Evolutionary conservation across 2,888 invertebrate genomes (phyloP).

Genomic region (Aquatica leii): DNA sequence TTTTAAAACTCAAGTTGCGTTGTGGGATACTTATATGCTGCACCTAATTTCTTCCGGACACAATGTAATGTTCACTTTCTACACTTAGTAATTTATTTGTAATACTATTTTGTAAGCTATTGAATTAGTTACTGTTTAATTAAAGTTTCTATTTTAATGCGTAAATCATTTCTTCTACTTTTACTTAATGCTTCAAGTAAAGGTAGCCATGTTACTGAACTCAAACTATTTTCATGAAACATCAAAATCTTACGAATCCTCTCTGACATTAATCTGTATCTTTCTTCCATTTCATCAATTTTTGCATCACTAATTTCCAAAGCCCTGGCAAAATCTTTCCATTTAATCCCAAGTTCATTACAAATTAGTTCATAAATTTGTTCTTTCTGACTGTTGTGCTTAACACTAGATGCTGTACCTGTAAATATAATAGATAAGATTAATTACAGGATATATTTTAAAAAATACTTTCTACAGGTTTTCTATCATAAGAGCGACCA

Average conservation of each 20-base stretch:
- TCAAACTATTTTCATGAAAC: not conserved
- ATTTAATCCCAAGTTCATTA: not conserved
- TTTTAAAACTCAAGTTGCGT: too few species aligned
- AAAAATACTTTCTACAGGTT: too few species aligned
- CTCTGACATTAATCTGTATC: not conserved
- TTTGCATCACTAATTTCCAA: not conserved
- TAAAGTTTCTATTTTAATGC: not conserved
- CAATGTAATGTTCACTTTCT: too few species aligned
- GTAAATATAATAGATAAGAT: too few species aligned
- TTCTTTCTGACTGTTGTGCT: not conserved
- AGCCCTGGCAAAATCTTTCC: not conserved
- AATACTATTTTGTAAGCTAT: too few species aligned
- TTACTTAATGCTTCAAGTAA: not conserved
- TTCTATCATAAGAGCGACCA: too few species aligned
- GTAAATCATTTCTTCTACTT: slow-evolving; percentile 7
- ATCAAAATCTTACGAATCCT: not conserved
- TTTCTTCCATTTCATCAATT: slow-evolving; percentile 1
- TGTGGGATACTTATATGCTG: too few species aligned
- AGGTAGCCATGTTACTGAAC: not conserved
- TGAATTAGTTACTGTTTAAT: too few species aligned
- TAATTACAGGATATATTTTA: too few species aligned
- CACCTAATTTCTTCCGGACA: too few species aligned
- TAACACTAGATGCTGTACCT: too few species aligned
- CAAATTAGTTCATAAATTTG: slow-evolving; percentile 5
- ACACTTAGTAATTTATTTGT: too few species aligned